Evolutionary conservation across 2,113 vertebrate genomes (phyloP).

Genomic region (Heterochromis multidens): DNA sequence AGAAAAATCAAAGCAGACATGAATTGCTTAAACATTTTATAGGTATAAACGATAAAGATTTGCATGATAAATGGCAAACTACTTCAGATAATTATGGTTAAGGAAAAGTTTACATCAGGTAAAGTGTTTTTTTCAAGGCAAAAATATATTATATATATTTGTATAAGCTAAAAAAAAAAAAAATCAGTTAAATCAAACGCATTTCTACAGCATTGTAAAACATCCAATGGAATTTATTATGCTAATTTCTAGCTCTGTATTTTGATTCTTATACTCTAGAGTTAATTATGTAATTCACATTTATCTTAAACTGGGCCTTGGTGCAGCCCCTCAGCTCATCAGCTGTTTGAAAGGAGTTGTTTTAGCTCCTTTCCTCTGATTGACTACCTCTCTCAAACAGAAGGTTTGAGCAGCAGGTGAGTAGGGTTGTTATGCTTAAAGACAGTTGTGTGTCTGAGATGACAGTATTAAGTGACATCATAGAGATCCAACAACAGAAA

Average conservation of each 20-base stretch:
- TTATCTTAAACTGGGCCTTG: background rate
- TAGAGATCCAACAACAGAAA: background rate
- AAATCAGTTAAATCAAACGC: too few species aligned
- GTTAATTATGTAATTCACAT: background rate
- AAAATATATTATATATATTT: background rate
- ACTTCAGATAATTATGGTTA: background rate
- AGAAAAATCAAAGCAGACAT: background rate
- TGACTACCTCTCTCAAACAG: background rate
- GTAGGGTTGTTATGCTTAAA: background rate
- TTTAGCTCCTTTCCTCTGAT: background rate
- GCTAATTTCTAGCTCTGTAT: too few species aligned
- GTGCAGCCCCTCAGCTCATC: too few species aligned
- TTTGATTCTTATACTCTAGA: background rate
- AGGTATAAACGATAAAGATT: background rate
- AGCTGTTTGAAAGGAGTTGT: rapidly evolving
- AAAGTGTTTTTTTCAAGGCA: background rate
- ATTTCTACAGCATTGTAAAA: too few species aligned
- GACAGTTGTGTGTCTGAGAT: background rate
- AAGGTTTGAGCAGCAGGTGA: background rate
- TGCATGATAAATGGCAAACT: background rate
- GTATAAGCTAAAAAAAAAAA: background rate
- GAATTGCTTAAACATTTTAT: background rate
- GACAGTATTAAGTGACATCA: background rate
- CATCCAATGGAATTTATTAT: too few species aligned
- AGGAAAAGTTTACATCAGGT: background rate